Percentiles rank a stretch among this genome's conserved stretches.
Evolutionary conservation across 2,113 vertebrate species (phyloP).

Genomic region (Gambusia affinis): DNA sequence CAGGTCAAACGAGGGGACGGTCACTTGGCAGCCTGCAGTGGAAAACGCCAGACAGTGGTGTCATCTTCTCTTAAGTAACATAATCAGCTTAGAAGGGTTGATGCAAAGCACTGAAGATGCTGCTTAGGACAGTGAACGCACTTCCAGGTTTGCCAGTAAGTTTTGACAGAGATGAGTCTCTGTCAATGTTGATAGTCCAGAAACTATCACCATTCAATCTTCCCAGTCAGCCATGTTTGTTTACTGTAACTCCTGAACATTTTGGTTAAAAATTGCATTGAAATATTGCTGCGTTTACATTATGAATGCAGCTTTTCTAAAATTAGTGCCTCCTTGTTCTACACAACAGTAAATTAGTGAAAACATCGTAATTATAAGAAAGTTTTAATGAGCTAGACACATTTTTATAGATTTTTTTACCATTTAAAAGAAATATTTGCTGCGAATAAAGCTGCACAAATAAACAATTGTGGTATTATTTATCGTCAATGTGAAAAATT

Average conservation of each 20-base stretch:
- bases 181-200: too few species aligned
- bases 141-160: slow-evolving; percentile 14
- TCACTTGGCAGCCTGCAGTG: slow-evolving; percentile 53
- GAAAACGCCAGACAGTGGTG: slow-evolving; percentile 62
- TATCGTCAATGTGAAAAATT: too few species aligned
- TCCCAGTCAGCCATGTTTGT: too few species aligned
- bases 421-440: background rate
- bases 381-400: too few species aligned
- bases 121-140: slow-evolving; percentile 7
- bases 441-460: background rate
- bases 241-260: too few species aligned
- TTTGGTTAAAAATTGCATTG: too few species aligned
- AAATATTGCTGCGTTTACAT: background rate
- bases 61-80: slow-evolving; percentile 71
- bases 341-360: background rate
- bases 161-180: slow-evolving; percentile 10
- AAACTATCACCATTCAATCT: too few species aligned
- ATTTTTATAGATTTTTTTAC: too few species aligned
- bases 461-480: too few species aligned
- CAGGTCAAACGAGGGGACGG: slow-evolving; percentile 15
- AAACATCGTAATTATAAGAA: too few species aligned
- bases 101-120: slow-evolving; percentile 51
- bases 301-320: background rate
- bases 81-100: slow-evolving; percentile 71
- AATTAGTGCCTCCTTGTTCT: background rate